Evolutionary conservation across 2,888 invertebrate species (phyloP).

Genomic region (Perizoma flavofasciatum): DNA sequence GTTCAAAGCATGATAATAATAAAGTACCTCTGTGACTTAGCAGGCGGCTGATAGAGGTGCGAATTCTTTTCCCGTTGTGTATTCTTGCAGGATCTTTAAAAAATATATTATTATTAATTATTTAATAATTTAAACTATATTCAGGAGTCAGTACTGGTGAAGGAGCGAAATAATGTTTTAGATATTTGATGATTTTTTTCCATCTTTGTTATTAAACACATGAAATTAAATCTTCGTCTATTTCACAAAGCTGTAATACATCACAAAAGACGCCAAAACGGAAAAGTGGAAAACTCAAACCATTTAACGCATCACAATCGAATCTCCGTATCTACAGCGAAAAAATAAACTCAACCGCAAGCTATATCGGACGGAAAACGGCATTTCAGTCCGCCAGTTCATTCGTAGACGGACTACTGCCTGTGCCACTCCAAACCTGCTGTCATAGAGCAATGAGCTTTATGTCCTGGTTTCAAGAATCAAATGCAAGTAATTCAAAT

Average conservation of each 20-base stretch:
- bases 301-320: conserved; percentile 34
- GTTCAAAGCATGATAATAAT: too few relatives aligned
- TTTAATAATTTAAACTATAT: too few relatives aligned
- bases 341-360: conserved; percentile 34
- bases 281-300: conserved; percentile 23
- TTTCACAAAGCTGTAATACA: conserved; percentile 5
- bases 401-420: conserved; percentile 49
- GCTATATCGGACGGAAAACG: conserved; percentile 54
- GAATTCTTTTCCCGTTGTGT: too few relatives aligned
- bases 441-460: conserved; percentile 6
- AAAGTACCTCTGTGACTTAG: too few relatives aligned
- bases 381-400: conserved; percentile 65
- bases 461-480: not conserved
- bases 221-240: not conserved
- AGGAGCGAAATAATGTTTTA: too few relatives aligned
- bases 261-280: conserved; percentile 6
- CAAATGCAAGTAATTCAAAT: too few relatives aligned
- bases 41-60: too few relatives aligned
- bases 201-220: too few relatives aligned
- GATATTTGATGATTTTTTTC: too few relatives aligned
- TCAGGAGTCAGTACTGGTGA: too few relatives aligned
- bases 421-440: conserved; percentile 3
- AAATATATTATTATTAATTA: too few relatives aligned
- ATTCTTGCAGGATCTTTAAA: too few relatives aligned
- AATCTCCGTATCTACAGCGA: conserved; percentile 32